Evolutionary conservation across 2,797 vertebrate genomes (phyloP), one percentile per base, ranked within the genome.

Genomic region (Parauchenoglanis punctatus): DNA sequence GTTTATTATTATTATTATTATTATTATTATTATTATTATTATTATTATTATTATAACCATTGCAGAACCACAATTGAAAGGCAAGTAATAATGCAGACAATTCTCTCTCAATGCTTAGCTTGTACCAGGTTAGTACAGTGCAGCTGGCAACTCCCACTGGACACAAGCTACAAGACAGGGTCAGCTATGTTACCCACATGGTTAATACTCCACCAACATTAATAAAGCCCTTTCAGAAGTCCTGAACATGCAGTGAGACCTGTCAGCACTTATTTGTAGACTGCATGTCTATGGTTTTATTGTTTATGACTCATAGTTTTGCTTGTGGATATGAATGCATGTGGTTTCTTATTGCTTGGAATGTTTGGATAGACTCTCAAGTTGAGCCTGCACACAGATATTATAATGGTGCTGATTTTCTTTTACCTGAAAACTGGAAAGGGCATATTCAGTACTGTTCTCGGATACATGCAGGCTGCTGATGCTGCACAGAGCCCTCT

Each of bases 81-180:
- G 6, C 35, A 35, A 18, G 18, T 70, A 35, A 70, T 17, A 70
- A 44, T 40, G 15, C 17, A 44, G 40, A 20, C 35, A 10, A 8
- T 23, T 72, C 17, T 72, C 2, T 44, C 40, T 78, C 90, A 94
- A 94, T 94, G 94, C 93, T 89, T 93, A 86, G 92, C 94, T 88
- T 84, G 83, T 78, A 59, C 12, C 59, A 58, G n/a, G 77, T 80
- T 58, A 80, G 18, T 23, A 80, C 28, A 3, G 5, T 25, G 11
- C 0, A 17, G 7, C 89, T 91, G 11, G 4, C 6, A 35, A 7
- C 31, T 68, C 15, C 15, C 67, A 0, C 87, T 87, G 86, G 86
- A 67, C 0, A 2, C 10, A 63, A 78, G 61, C 35, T 40, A 80
- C 80, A 78, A 81, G 56, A 25, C 61, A 61, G 31, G 17, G 61